Evolutionary conservation across 1,140 invertebrate species (phyloP), one percentile per base, ranked within the genome.

Genomic region (Battus philenor): DNA sequence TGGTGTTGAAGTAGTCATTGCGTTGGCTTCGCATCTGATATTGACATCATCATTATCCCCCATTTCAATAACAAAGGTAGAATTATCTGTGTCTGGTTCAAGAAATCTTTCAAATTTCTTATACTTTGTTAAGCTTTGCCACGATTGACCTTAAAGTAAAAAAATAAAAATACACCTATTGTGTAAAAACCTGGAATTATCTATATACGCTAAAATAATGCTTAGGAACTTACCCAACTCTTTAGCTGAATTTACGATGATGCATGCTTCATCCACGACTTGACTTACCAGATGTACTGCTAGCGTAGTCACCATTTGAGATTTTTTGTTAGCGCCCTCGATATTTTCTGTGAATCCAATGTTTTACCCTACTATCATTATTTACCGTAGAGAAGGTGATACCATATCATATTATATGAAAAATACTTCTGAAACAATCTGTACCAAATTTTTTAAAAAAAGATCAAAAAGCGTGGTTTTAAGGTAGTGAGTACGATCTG

Each of bases 231-330:
- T 47, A 77, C 80, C 74, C 33, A 67, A 70, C 31, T 72, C 68
- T 10, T 50, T 59, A 29, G 66, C 68, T 41, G 66, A 59, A 45
- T 78, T 75, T 8, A 62, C 68, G 44, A 84, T 75, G 32, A 69
- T 57, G 47, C 56, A 70, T 2, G 77, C 80, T 61, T 84, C 80
- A 15, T 84, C 68, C 29, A 84, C 59, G 1, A 84, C 61, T 50
- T 81, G 76, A 17, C 59, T 66, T n/a, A 84, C 72, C 12, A 84
- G 52, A 50, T 74, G 68, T 2, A 68, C 55, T 18, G 77, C 80
- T 11, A 70, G 39, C 20, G 71, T 39, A 7, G 57, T 59, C 9
- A 68, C 71, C 9, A 60, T 24, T 7, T 54, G 50, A 7, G 62
- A 43, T 32, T 74, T 61, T 20, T 45, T 48, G n/a, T 48, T 38